A percentile compares a stretch with the other conserved stretches of the same genome.
Conservation (phyloP, 2,113 vertebrate species). For the Elachura formosa region DNA sequence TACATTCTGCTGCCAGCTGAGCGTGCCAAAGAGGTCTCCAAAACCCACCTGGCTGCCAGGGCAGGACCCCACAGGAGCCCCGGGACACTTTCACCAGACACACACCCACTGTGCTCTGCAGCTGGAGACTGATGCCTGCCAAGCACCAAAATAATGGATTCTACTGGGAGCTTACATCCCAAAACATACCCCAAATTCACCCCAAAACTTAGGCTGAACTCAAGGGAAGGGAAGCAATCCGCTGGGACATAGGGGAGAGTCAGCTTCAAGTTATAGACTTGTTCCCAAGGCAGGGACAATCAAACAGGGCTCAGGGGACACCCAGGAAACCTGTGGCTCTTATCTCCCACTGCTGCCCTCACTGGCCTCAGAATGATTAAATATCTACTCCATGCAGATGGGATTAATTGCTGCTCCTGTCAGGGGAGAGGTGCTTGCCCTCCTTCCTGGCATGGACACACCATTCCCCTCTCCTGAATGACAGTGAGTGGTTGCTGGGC, state of each 20-base stretch:
- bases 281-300: not conserved
- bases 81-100: not conserved
- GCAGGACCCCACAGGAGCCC: not conserved
- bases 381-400: not conserved
- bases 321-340: not conserved
- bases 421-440: not conserved
- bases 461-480: not conserved
- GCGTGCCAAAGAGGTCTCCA: not conserved
- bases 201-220: not conserved
- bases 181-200: not conserved
- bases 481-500: not conserved
- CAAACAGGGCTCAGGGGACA: not conserved
- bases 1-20: not conserved
- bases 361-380: not conserved
- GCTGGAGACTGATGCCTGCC: not conserved
- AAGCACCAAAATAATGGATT: not conserved
- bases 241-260: not conserved
- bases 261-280: not conserved
- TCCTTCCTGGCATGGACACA: not conserved
- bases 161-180: not conserved
- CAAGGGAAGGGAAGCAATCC: not conserved
- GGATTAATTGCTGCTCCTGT: not conserved
- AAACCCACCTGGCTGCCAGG: not conserved
- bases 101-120: fast-evolving
- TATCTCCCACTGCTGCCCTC: not conserved